phyloP scores from a whole-genome alignment of 2,888 invertebrate genomes.

The Saturnia japonica region DNA sequence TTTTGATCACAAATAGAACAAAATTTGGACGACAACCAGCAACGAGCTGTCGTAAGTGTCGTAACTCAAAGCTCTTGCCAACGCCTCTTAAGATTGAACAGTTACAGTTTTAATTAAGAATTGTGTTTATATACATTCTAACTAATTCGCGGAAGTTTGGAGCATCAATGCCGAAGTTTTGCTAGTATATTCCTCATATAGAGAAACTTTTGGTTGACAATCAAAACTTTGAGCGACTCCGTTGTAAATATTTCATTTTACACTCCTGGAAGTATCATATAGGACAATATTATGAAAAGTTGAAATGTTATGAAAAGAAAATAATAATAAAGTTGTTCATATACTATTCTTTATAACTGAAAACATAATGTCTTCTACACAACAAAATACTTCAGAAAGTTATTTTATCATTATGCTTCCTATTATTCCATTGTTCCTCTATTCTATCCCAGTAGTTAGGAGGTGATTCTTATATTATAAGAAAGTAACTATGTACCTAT shows the following conservation, averaged over 20 bases:
- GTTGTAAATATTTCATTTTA: slow-evolving; percentile 14
- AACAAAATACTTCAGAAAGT: neutral
- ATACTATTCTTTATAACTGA: neutral
- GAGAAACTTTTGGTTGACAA: slow-evolving; percentile 10
- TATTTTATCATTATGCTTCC: neutral
- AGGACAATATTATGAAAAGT: neutral
- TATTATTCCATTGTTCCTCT: neutral
- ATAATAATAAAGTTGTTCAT: neutral
- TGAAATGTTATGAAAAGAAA: neutral
- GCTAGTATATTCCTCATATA: slow-evolving; percentile 9
- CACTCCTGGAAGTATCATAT: neutral
- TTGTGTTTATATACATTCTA: slow-evolving; percentile 8
- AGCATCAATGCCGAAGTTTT: neutral
- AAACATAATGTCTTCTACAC: neutral
- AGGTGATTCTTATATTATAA: neutral
- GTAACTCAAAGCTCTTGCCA: neutral
- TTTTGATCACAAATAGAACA: neutral
- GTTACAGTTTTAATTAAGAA: slow-evolving; percentile 16
- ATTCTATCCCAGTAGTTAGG: neutral
- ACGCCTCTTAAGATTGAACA: neutral
- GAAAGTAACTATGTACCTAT: neutral
- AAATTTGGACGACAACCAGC: slow-evolving; percentile 1
- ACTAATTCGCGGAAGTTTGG: slow-evolving; percentile 11
- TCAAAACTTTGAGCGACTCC: slow-evolving; percentile 5
- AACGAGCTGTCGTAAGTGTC: neutral